Conservation (phyloP, 2,888 invertebrate genomes). For the Volucella bombylans region DNA sequence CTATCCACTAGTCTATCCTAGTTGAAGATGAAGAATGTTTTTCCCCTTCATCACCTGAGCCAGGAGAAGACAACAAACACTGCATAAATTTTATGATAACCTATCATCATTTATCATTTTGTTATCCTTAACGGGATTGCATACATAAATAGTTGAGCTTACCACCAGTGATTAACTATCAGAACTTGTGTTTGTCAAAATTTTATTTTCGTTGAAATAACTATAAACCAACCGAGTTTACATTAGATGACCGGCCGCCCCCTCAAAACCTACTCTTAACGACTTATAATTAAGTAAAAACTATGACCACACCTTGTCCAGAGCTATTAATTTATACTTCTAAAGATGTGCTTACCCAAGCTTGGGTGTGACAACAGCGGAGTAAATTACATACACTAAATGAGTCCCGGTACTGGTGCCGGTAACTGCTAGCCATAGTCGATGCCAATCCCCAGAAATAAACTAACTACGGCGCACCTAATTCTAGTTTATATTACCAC, state of each 20-base stretch:
- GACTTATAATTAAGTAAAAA: slow-evolving; percentile 59
- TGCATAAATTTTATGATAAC: neutral
- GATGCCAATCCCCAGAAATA: slow-evolving; percentile 68
- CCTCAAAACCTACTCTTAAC: neutral
- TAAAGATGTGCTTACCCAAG: slow-evolving; percentile 22
- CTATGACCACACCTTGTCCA: slow-evolving; percentile 57
- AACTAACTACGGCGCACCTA: slow-evolving; percentile 68
- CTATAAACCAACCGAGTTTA: neutral
- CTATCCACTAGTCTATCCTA: slow-evolving; percentile 1
- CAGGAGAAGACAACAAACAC: neutral
- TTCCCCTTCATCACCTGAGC: slow-evolving; percentile 16
- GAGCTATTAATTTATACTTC: slow-evolving; percentile 43
- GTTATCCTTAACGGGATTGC: slow-evolving; percentile 24
- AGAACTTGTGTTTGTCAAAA: slow-evolving; percentile 25
- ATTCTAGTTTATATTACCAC: slow-evolving; percentile 60
- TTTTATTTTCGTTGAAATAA: slow-evolving; percentile 24
- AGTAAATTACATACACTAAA: slow-evolving; percentile 59
- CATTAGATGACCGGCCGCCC: neutral
- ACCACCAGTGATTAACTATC: slow-evolving; percentile 24
- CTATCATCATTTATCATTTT: slow-evolving; percentile 44
- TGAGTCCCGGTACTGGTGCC: slow-evolving; percentile 22
- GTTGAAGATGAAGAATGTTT: slow-evolving; percentile 6
- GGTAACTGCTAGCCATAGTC: neutral
- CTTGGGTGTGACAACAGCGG: slow-evolving; percentile 48
- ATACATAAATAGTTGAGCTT: neutral